These are phyloP conservation scores for Cyphomyrmex costatus DNA, from an alignment of 1,140 invertebrate species.

Conservation along the genomic window DNA sequence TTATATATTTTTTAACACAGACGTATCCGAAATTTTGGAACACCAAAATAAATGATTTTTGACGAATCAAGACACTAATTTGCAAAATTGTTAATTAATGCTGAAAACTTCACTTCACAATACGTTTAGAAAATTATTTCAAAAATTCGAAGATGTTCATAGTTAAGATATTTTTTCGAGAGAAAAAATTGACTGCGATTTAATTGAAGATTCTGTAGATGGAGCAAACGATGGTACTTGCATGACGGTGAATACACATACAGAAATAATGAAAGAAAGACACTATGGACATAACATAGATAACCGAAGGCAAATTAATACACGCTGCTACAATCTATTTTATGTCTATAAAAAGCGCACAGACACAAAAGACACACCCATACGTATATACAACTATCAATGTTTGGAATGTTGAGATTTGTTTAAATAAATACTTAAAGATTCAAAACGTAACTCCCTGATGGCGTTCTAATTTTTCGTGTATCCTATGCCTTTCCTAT, in stretches of 20 bases:
- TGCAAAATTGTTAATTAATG: background rate
- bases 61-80: background rate
- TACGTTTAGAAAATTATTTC: conserved; percentile 14
- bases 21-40: too few species aligned
- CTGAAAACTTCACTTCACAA: background rate
- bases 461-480: conserved; percentile 36
- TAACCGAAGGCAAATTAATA: background rate
- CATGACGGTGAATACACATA: conserved; percentile 38
- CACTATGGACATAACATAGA: conserved; percentile 23
- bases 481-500: background rate
- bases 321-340: conserved; percentile 36
- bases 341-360: conserved; percentile 16
- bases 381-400: conserved; percentile 78
- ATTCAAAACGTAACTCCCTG: conserved; percentile 76
- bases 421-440: conserved; percentile 85
- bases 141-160: background rate
- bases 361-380: conserved; percentile 23
- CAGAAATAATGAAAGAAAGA: conserved; percentile 33
- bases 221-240: conserved; percentile 26
- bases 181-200: conserved; percentile 1
- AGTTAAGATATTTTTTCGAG: background rate
- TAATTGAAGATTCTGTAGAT: background rate
- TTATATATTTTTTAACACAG: too few species aligned
- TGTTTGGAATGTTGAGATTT: conserved; percentile 86
- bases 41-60: background rate